These are phyloP conservation scores for Ciconia stormi DNA, from an alignment of 2,113 vertebrate species.

Conservation along the genomic window DNA sequence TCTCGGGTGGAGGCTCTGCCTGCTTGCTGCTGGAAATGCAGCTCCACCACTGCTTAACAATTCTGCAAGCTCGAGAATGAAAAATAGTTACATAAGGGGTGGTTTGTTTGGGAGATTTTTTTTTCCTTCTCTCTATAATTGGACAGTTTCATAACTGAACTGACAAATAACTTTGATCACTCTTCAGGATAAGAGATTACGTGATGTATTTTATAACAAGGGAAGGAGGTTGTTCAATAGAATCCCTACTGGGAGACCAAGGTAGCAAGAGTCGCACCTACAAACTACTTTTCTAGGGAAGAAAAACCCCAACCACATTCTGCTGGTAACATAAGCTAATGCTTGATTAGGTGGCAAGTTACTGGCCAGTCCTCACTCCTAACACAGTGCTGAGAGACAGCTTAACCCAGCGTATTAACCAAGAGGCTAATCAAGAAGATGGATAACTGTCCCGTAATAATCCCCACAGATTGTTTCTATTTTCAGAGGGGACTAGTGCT, in stretches of 20 bases:
- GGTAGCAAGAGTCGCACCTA: slow-evolving; percentile 7
- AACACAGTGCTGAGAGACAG: background rate
- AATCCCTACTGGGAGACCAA: background rate
- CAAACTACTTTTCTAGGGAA: background rate
- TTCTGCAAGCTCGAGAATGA: background rate
- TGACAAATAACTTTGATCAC: slow-evolving; percentile 67
- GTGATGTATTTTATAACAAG: slow-evolving; percentile 51
- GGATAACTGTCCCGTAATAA: slow-evolving; percentile 59
- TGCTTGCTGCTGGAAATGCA: background rate
- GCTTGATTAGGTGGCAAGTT: background rate
- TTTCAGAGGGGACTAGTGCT: slow-evolving; percentile 21
- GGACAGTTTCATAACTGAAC: slow-evolving; percentile 57
- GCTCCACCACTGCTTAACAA: slow-evolving; percentile 16
- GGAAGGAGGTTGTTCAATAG: slow-evolving; percentile 2
- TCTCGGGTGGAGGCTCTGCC: background rate
- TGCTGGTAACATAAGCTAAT: background rate
- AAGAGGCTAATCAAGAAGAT: slow-evolving; percentile 34
- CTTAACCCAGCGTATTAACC: slow-evolving; percentile 41
- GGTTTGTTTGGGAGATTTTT: slow-evolving; percentile 53
- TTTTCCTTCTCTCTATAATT: slow-evolving; percentile 49
- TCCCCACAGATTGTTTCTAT: slow-evolving; percentile 15
- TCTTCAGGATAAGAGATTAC: slow-evolving; percentile 37
- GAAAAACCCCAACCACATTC: background rate
- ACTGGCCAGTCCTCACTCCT: background rate
- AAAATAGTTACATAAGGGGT: slow-evolving; percentile 16